A percentile compares a stretch with the other conserved stretches of the same genome.
Evolutionary conservation across 2,797 vertebrate species (phyloP).

Genomic region (Chiropotes sagulatus): DNA sequence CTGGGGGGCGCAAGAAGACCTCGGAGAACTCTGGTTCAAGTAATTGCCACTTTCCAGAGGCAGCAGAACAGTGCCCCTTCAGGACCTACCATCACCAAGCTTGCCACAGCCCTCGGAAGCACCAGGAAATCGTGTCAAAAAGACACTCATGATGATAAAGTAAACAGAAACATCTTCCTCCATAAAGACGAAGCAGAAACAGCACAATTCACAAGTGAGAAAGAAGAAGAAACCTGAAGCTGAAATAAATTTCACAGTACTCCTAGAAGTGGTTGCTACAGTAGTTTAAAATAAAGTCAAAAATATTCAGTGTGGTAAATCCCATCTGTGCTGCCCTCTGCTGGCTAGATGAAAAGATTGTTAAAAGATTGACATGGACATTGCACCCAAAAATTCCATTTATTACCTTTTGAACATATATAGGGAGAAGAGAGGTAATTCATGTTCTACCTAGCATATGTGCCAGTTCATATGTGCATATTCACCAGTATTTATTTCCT

Average conservation of each 20-base stretch:
- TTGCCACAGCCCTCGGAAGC: background rate
- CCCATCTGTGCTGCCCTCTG: conserved; percentile 59
- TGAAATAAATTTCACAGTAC: background rate
- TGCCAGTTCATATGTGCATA: background rate
- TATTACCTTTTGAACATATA: background rate
- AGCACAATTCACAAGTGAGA: background rate
- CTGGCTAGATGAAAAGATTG: background rate
- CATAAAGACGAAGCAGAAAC: background rate
- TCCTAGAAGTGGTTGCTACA: background rate
- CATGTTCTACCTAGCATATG: fast-evolving
- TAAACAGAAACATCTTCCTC: background rate
- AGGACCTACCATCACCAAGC: background rate
- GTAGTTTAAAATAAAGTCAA: background rate
- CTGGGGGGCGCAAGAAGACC: background rate
- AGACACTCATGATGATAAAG: background rate
- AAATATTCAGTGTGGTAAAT: fast-evolving
- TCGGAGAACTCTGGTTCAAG: fast-evolving
- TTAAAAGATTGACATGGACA: background rate
- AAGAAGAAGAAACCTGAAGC: no score
- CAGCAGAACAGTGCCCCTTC: background rate
- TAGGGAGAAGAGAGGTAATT: background rate
- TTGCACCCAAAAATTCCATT: background rate
- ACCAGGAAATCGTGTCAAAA: fast-evolving
- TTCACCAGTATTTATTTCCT: background rate
- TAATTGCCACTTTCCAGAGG: fast-evolving